Evolutionary conservation across 2,797 vertebrate genomes (phyloP).

Genomic region (Sciurus carolinensis): DNA sequence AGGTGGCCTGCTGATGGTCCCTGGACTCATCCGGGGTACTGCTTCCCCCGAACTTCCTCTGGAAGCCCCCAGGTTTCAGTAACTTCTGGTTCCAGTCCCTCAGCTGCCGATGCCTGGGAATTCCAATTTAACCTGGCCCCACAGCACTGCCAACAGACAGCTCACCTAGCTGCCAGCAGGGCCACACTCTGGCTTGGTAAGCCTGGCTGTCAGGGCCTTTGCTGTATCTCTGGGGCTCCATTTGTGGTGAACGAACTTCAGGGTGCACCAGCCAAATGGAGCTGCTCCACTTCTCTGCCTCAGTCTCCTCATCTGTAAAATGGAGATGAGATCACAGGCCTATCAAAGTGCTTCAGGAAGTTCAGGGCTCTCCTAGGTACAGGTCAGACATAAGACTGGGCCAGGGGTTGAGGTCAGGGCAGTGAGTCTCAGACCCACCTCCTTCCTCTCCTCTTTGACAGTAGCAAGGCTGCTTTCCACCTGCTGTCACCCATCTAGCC

Average conservation of each 20-base stretch:
- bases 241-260: neutral
- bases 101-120: neutral
- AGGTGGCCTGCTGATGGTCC: neutral
- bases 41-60: neutral
- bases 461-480: neutral
- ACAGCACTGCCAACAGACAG: neutral
- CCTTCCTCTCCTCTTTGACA: neutral
- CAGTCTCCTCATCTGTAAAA: conserved; percentile 15
- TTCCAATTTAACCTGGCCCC: no score
- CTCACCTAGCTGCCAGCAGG: neutral
- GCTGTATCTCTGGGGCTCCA: neutral
- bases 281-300: neutral
- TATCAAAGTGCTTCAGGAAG: neutral
- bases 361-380: neutral
- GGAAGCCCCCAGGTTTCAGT: neutral
- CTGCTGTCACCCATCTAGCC: neutral
- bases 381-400: neutral
- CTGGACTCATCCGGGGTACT: neutral
- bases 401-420: neutral
- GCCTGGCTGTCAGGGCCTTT: neutral
- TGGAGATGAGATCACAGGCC: neutral
- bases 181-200: neutral
- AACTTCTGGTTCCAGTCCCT: neutral
- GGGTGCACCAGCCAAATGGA: neutral
- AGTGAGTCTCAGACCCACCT: neutral